Evolutionary conservation across 2,797 vertebrate species (phyloP), one percentile per base, ranked within the genome.

Genomic region (Salarias fasciatus): DNA sequence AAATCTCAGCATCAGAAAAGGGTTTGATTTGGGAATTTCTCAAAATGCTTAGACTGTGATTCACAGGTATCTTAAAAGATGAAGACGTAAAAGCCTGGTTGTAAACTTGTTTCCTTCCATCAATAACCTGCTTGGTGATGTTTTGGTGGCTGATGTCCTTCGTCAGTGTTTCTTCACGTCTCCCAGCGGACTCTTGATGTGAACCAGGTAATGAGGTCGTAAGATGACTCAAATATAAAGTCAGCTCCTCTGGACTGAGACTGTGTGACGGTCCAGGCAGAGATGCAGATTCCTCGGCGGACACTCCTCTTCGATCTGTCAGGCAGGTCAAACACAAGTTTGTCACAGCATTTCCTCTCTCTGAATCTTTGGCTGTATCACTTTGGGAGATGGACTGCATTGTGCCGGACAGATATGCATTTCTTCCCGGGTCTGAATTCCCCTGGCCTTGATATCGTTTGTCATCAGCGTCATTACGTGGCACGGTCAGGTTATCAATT

Each of bases 401-500:
- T 2, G 3, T 30, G 43, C 56, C 63, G 7, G 63, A 53, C 11
- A 9, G 49, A 72, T 77, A 13, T 45, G 49, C 51, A 12, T 60
- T 56, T 68, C 36, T 48, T 45, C 47, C 57, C 35, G 46, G 55
- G 46, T 81, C 75, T 69, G 52, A 75, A 65, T 80, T 64, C 43
- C 53, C 41, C 56, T 56, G 60, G 50, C 56, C 70, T 78, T 60
- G 57, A 47, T 69, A 61, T 72, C 2, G 66, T 84, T 86, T 83
- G 68, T 86, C 84, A 74, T 75, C 53, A 11, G 47, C 74, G 68
- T 72, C 31, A 71, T 83, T 63, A 65, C 2, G 45, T 51, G 28
- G 62, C 5, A 33, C 55, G 6, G 66, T 46, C 68, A 55, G 70
- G 70, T 88, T 77, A 89, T 90, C 80, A 85, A 70, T 89, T 83